Evolutionary conservation across 1,140 invertebrate species (phyloP).

Genomic region (Drosophila simulans): DNA sequence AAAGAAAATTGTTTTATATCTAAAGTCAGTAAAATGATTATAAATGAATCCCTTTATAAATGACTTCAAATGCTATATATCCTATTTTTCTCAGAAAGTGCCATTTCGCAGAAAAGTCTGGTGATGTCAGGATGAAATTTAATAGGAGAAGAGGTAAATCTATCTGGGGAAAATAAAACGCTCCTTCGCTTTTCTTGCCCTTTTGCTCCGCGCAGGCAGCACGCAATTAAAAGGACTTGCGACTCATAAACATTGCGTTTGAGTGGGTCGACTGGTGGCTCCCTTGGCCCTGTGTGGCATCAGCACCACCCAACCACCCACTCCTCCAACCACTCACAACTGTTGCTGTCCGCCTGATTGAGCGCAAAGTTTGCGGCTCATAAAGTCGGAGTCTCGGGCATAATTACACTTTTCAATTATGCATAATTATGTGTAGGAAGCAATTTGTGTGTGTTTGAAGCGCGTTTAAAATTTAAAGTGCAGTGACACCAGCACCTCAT

Average conservation of each 20-base stretch:
- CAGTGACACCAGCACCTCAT: slow-evolving; percentile 39
- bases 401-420: slow-evolving; percentile 82
- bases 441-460: slow-evolving; percentile 58
- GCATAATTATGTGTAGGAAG: slow-evolving; percentile 78
- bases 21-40: too few species aligned
- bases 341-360: slow-evolving; percentile 65
- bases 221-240: slow-evolving; percentile 71
- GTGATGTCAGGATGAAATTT: slow-evolving; percentile 10
- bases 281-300: not conserved
- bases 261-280: slow-evolving; percentile 23
- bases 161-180: not conserved
- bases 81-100: not conserved
- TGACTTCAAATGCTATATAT: too few species aligned
- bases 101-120: not conserved
- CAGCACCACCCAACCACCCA: not conserved
- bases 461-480: slow-evolving; percentile 73
- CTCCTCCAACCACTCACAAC: not conserved
- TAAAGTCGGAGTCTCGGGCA: slow-evolving; percentile 60
- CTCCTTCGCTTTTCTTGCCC: slow-evolving; percentile 3
- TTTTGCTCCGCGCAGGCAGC: slow-evolving; percentile 21
- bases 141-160: not conserved
- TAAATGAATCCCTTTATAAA: too few species aligned
- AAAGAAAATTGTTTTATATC: too few species aligned
- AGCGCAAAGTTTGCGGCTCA: slow-evolving; percentile 69
- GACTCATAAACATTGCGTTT: slow-evolving; percentile 61